Base-by-base conservation (phyloP, 35 echinoderm and acorn worm species). In the Patiria miniata region DNA sequence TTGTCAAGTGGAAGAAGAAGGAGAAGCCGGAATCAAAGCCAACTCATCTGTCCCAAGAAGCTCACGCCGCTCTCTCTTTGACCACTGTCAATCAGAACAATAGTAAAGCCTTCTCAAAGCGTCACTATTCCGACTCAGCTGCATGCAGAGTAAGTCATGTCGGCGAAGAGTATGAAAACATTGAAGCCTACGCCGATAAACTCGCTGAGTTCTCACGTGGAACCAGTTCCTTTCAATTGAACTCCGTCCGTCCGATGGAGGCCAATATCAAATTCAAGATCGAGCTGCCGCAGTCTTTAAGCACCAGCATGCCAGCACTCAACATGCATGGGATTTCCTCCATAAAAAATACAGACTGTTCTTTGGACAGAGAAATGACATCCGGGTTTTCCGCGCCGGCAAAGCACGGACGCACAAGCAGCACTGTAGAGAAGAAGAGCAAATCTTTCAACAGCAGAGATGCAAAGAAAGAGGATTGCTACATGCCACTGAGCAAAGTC, bases 191-290 rank as follows among this genome's bases (percentile, higher is more conserved):
- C n/a, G 76, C 79, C 21, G 85, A 85, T 1, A 81, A 85, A 39
- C 86, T 59, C 51, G 78, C 85, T 19, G 59, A 87, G 85, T 85
- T 87, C 47, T 61, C 82, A 10, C 77, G 78, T 55, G 79, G 91
- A 50, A 81, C 85, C 36, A 55, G 78, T 22, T 82, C 79, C 36
- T 88, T 87, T 51, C 79, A 93, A 50, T 77, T 44, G 6, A 50
- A 80, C 38, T 39, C 73, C 34, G 59, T 78, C 69, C 38, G 83
- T 18, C 79, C 79, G 32, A 87, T 93, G 57, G 85, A 93, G 21
- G 91, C 91, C 16, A 93, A 93, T 34, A 50, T 93, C 28, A 77
- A 86, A 18, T 85, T 93, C 12, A 87, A 93, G 65, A 93, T 93
- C 32, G 91, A 93, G 83, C 76, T 93, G 85, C 91, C 91, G 21